A percentile compares a stretch with the other conserved stretches of the same genome.
phyloP scores from a whole-genome alignment of 1,140 invertebrate species.

The Calycopis cecrops region DNA sequence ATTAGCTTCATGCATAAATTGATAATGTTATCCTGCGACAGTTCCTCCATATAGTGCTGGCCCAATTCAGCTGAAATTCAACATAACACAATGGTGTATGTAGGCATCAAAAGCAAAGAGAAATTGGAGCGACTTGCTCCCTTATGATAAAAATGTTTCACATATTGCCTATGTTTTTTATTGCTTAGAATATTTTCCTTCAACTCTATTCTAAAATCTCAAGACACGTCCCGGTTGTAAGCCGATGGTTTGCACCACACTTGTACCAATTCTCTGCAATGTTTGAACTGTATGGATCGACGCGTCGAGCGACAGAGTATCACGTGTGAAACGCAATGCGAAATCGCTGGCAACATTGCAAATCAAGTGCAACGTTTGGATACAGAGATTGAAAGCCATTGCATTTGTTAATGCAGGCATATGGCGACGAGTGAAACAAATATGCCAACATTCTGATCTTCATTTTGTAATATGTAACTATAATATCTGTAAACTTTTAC shows the following conservation, averaged over 20 bases:
- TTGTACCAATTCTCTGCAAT: conserved; percentile 24
- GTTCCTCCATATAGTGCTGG: too few species aligned
- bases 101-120: too few species aligned
- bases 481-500: too few species aligned
- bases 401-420: conserved; percentile 1
- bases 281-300: conserved; percentile 38
- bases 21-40: too few species aligned
- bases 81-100: too few species aligned
- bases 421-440: not conserved
- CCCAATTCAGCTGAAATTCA: too few species aligned
- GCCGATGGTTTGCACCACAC: conserved; percentile 13
- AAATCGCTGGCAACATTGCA: conserved; percentile 8
- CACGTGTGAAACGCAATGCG: conserved; percentile 24
- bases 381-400: conserved; percentile 6
- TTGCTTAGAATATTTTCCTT: too few species aligned
- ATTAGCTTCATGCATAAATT: too few species aligned
- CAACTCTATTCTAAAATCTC: too few species aligned
- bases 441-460: not conserved
- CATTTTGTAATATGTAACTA: not conserved
- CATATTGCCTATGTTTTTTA: too few species aligned
- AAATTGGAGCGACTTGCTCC: too few species aligned
- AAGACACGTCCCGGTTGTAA: not conserved
- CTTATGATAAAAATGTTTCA: not conserved
- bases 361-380: conserved; percentile 18
- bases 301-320: conserved; percentile 28